Evolutionary conservation across 2,888 invertebrate genomes (phyloP), one percentile per base, ranked within the genome.

Genomic region (Leucophenga montana): DNA sequence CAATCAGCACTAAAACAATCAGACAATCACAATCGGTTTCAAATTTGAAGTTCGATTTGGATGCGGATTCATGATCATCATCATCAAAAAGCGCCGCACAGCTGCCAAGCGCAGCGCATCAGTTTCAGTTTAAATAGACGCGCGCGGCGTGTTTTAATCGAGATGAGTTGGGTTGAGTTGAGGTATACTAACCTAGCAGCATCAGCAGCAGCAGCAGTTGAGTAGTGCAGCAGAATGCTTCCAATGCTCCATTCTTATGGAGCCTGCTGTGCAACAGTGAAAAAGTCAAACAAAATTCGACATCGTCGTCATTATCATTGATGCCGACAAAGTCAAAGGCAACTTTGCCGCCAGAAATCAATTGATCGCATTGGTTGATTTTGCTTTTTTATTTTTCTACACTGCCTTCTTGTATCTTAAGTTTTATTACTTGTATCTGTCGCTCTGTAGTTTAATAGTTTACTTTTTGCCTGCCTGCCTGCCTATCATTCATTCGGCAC

Each of bases 291-390:
- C 50, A 50, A 50, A 50, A 18, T 50, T 50, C 50, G 50, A 16
- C 50, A 18, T 50, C 18, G 59, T 64, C 62, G 48, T 56, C 20
- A 9, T 27, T 5, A 14, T 13, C 22, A 27, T 27, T 16, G 27
- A 61, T 77, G 84, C 85, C 81, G 84, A 82, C 81, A 81, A 81
- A 84, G 84, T 76, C 84, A 83, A 83, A 79, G 80, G 74, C 83
- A 84, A 72, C 67, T 66, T 70, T 75, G 73, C 77, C 73, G 78
- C 76, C 72, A 62, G 70, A 77, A 75, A 78, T 81, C 82, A 84
- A 81, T 84, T 83, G 77, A 48, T 14, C 46, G 22, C 50, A 16
- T 57, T 57, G 31, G 57, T 39, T 61, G n/a, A 5, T 61, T 61
- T 61, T 39, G 39, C 31, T 61, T n/a, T 56, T 39, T 39, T 39